Evolutionary conservation across 2,113 vertebrate species (phyloP).

Genomic region (Crotalus tigris): DNA sequence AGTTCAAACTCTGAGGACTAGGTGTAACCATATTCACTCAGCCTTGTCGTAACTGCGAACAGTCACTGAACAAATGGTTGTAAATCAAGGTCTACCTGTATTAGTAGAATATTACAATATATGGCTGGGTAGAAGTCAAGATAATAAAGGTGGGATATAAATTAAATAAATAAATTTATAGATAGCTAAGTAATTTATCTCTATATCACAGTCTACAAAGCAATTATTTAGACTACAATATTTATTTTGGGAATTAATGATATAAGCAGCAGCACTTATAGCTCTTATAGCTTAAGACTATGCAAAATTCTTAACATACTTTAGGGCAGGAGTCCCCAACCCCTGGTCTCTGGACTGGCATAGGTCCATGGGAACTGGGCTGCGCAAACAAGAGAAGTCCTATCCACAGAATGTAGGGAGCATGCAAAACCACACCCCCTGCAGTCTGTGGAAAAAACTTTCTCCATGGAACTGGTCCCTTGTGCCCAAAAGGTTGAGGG

Average conservation of each 20-base stretch:
- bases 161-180: too few species aligned
- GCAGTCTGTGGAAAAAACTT: too few species aligned
- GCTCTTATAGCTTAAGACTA: not conserved
- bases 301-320: not conserved
- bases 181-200: not conserved
- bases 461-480: too few species aligned
- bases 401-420: too few species aligned
- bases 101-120: not conserved
- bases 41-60: not conserved
- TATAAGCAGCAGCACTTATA: not conserved
- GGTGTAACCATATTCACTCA: too few species aligned
- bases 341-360: too few species aligned
- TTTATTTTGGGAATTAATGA: not conserved
- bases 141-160: too few species aligned
- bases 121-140: slow-evolving; percentile 16
- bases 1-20: too few species aligned
- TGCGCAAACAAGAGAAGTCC: too few species aligned
- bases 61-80: not conserved
- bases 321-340: not conserved
- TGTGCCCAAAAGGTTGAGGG: too few species aligned
- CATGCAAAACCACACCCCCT: too few species aligned
- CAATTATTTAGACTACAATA: not conserved
- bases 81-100: not conserved
- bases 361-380: too few species aligned
- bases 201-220: not conserved